Percentiles rank a stretch among this genome's conserved stretches.
Evolutionary conservation across 1,140 invertebrate genomes (phyloP).

Genomic region (Teleopsis dalmanni): DNA sequence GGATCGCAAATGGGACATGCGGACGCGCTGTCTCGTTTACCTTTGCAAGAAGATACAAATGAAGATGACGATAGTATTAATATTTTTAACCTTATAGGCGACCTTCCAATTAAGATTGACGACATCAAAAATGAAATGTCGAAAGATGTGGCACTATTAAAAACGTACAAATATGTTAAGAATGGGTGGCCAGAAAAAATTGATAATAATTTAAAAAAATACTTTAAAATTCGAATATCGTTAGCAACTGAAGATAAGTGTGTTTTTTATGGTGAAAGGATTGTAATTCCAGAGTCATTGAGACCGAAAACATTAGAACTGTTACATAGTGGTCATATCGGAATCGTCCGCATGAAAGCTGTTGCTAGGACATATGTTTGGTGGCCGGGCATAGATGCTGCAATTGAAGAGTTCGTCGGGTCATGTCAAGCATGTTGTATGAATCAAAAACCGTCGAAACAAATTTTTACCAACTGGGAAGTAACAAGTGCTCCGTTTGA

Average conservation of each 20-base stretch:
- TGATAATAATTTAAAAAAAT: neutral
- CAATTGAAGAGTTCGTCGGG: neutral
- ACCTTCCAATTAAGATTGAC: neutral
- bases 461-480: neutral
- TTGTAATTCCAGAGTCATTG: neutral
- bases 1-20: constrained; percentile 16
- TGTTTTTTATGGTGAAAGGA: constrained; percentile 2
- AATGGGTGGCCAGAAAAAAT: neutral
- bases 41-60: neutral
- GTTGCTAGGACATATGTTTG: neutral
- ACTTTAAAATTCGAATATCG: neutral
- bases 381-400: constrained; percentile 1
- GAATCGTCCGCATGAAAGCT: constrained; percentile 1
- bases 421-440: neutral
- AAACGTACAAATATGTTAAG: neutral
- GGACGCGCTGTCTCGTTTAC: constrained; percentile 19
- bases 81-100: neutral
- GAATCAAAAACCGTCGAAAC: neutral
- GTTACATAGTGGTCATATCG: neutral
- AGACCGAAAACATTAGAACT: neutral
- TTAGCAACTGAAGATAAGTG: neutral
- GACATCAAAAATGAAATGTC: neutral
- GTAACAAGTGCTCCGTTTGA: neutral
- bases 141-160: neutral
- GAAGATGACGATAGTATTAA: neutral